Conservation (phyloP, 2,797 vertebrate species). For the Lutjanus campechanus region DNA sequence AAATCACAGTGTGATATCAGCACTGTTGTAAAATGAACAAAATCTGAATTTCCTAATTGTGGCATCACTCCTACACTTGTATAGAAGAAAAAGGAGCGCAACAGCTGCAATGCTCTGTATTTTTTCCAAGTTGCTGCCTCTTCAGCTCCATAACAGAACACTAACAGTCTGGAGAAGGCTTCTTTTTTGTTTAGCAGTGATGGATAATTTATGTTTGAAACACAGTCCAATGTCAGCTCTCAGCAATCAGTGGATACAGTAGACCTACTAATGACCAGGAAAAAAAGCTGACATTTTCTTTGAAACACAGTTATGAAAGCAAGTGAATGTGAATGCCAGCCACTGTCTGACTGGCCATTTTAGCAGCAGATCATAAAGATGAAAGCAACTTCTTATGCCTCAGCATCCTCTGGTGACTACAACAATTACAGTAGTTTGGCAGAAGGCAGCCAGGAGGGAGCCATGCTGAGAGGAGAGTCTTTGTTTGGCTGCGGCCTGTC, state of each 20-base stretch:
- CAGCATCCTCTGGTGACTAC: constrained; percentile 54
- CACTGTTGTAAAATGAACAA: not conserved
- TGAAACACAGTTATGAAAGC: constrained; percentile 42
- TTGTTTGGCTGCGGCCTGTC: constrained; percentile 64
- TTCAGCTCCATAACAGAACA: not conserved
- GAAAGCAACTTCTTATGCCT: constrained; percentile 59
- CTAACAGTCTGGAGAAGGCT: not conserved
- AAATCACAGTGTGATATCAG: not conserved
- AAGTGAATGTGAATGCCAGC: constrained; percentile 36
- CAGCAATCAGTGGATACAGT: constrained; percentile 28
- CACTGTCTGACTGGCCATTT: constrained; percentile 43
- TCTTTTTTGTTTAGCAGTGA: constrained; percentile 17
- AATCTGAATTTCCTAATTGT: constrained; percentile 2
- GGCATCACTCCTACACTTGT: constrained; percentile 5
- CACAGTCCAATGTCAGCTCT: constrained; percentile 25
- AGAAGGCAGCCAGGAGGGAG: constrained; percentile 59
- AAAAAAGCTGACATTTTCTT: constrained; percentile 28
- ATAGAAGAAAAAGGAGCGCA: not conserved
- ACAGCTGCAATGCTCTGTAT: not conserved
- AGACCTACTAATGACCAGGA: constrained; percentile 8
- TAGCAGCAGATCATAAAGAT: constrained; percentile 63
- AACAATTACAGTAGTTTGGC: constrained; percentile 68
- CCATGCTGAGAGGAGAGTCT: constrained; percentile 33
- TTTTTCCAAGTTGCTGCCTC: constrained; percentile 10
- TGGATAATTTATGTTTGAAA: constrained; percentile 39